phyloP scores from a whole-genome alignment of 2,113 vertebrate genomes.

The Passer domesticus region DNA sequence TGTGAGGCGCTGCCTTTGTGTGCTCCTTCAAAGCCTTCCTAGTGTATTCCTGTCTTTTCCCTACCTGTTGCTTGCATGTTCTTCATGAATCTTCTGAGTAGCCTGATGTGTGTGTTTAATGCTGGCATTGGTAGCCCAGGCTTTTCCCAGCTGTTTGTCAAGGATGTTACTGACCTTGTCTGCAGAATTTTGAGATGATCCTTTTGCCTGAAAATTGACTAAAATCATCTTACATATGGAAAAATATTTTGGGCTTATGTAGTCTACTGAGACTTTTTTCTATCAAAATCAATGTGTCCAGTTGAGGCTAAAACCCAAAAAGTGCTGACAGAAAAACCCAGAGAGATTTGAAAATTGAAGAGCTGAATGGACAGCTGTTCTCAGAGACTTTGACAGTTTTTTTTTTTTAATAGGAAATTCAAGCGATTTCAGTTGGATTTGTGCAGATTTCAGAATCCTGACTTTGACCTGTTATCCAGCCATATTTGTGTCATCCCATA shows the following conservation, averaged over 20 bases:
- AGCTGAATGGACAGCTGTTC: neutral
- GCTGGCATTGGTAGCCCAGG: neutral
- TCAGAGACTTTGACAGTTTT: neutral
- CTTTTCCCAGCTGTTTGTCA: neutral
- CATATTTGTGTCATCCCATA: neutral
- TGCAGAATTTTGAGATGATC: neutral
- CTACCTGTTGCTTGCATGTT: neutral
- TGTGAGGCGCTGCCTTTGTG: rapidly evolving
- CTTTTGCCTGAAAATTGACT: neutral
- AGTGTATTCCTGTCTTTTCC: neutral
- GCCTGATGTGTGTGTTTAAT: neutral
- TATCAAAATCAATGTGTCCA: neutral
- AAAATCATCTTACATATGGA: neutral
- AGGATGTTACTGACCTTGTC: neutral
- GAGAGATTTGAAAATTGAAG: neutral
- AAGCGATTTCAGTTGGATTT: constrained; percentile 9
- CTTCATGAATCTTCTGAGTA: neutral
- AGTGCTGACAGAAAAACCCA: constrained; percentile 21
- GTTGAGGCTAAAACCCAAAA: neutral
- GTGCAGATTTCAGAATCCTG: neutral
- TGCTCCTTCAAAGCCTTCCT: neutral
- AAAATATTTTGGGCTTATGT: neutral
- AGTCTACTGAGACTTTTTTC: neutral
- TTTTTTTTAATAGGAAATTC: neutral
- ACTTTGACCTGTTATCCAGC: neutral